Percentiles rank a stretch among this genome's conserved stretches.
phyloP scores from a whole-genome alignment of 2,888 invertebrate species.

The Phorcus lineatus region DNA sequence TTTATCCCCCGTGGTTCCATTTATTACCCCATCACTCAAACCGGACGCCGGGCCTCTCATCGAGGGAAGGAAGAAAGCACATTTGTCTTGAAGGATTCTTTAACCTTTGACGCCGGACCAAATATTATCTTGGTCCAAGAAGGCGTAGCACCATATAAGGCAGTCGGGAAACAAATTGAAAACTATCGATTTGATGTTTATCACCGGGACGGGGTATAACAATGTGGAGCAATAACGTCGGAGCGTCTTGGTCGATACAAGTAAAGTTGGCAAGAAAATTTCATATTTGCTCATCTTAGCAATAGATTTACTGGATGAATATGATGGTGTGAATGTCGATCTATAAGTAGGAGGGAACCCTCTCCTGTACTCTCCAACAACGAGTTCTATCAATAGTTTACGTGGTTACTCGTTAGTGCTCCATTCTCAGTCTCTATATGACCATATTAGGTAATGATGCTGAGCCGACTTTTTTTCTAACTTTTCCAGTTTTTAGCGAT shows the following conservation, averaged over 20 bases:
- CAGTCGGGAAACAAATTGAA: conserved; percentile 23
- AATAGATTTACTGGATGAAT: not conserved
- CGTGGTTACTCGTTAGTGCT: too few relatives aligned
- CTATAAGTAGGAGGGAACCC: too few relatives aligned
- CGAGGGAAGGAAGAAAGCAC: not conserved
- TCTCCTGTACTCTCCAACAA: too few relatives aligned
- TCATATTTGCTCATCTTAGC: conserved; percentile 10
- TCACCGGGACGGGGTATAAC: conserved; percentile 20
- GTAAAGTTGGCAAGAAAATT: not conserved
- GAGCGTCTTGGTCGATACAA: conserved; percentile 1
- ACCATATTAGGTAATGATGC: too few relatives aligned
- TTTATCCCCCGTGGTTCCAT: conserved; percentile 11
- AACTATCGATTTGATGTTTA: conserved; percentile 28
- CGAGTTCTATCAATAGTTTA: too few relatives aligned
- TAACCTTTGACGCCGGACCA: conserved; percentile 20
- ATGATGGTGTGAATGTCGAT: not conserved
- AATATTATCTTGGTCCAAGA: conserved; percentile 15
- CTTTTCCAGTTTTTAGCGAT: too few relatives aligned
- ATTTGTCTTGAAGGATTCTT: conserved; percentile 18
- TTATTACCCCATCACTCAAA: conserved; percentile 18
- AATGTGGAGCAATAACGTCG: not conserved
- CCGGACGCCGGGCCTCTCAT: not conserved
- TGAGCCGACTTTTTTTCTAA: too few relatives aligned
- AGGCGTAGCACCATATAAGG: conserved; percentile 16
- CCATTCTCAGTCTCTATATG: too few relatives aligned